Percentiles rank a stretch among this genome's conserved stretches.
phyloP scores from a whole-genome alignment of 2,113 vertebrate genomes.

The Okapia johnstoni region DNA sequence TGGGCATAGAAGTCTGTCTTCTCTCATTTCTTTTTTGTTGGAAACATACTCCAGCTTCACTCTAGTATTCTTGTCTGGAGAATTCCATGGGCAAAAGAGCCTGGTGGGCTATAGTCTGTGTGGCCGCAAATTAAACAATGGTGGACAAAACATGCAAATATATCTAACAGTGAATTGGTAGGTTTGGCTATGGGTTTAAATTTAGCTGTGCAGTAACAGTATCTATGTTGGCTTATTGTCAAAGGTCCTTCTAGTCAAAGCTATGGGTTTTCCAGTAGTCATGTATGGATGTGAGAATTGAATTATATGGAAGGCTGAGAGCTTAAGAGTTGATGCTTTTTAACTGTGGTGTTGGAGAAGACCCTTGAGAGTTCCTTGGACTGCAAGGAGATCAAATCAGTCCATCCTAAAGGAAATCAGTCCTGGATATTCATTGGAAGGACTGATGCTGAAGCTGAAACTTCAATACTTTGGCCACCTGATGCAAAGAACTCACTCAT shows the following conservation, averaged over 20 bases:
- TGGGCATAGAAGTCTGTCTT: background rate
- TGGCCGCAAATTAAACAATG: background rate
- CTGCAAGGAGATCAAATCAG: background rate
- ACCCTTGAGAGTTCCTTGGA: background rate
- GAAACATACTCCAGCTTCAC: background rate
- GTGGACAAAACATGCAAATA: background rate
- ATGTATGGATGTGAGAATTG: background rate
- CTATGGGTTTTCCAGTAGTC: background rate
- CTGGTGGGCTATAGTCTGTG: background rate
- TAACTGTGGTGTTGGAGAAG: background rate
- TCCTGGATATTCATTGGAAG: background rate
- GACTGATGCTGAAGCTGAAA: background rate
- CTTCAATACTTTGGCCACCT: background rate
- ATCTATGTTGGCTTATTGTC: background rate
- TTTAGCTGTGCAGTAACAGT: background rate
- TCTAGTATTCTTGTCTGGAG: background rate
- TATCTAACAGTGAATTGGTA: background rate
- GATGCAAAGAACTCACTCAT: background rate
- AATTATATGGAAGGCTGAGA: background rate
- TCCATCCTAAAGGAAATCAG: background rate
- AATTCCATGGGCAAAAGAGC: background rate
- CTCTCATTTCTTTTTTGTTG: background rate
- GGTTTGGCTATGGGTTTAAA: background rate
- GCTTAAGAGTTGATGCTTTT: background rate
- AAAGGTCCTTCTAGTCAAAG: background rate